These are phyloP conservation scores for Grammomys dolichurus DNA, from an alignment of 2,113 vertebrate genomes.

Conservation along the genomic window DNA sequence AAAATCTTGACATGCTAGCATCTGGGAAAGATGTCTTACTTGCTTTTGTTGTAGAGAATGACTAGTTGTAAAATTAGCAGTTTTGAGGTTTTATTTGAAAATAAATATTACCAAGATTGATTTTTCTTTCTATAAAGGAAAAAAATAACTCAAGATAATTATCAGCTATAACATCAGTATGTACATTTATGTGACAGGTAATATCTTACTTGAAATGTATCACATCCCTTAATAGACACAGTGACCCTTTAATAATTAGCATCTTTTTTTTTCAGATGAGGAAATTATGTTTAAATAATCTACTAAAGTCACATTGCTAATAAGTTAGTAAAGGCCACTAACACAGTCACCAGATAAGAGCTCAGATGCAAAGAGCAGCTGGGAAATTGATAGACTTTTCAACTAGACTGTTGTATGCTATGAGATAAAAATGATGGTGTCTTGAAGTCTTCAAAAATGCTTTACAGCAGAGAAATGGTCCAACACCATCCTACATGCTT, in stretches of 20 bases:
- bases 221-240: not conserved
- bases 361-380: not conserved
- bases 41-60: not conserved
- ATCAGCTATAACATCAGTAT: not conserved
- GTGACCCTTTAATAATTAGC: not conserved
- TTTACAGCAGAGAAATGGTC: not conserved
- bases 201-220: not conserved
- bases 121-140: conserved; percentile 30
- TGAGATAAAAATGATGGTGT: not conserved
- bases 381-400: not conserved
- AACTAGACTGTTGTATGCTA: not conserved
- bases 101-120: not conserved
- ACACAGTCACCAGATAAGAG: not conserved
- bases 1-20: not conserved
- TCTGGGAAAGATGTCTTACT: not conserved
- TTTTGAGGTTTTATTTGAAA: conserved; percentile 12
- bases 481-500: not conserved
- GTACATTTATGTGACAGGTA: not conserved
- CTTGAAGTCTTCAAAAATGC: not conserved
- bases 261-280: not conserved
- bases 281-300: not conserved
- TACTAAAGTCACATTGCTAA: not conserved
- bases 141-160: not conserved
- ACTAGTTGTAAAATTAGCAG: not conserved
- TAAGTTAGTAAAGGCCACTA: not conserved